Evolutionary conservation across 2,113 vertebrate species (phyloP).

Genomic region (Cyanocitta stelleri): DNA sequence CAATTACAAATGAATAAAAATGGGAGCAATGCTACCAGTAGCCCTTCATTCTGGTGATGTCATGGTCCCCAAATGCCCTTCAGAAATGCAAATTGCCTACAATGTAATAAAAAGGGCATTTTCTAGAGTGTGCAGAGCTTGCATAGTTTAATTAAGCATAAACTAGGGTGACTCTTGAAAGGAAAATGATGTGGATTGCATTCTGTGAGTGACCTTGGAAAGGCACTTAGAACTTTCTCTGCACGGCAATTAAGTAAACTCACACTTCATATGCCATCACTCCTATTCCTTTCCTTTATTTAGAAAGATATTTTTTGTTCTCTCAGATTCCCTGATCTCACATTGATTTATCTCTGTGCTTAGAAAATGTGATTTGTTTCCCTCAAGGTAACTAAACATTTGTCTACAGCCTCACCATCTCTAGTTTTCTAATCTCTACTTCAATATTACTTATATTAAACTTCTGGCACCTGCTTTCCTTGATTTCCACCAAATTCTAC

Average conservation of each 20-base stretch:
- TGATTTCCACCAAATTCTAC: not conserved
- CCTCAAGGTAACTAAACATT: not conserved
- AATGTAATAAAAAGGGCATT: conserved; percentile 57
- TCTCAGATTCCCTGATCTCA: not conserved
- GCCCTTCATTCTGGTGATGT: conserved; percentile 34
- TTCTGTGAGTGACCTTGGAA: conserved; percentile 52
- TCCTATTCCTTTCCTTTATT: conserved; percentile 7
- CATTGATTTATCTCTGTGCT: not conserved
- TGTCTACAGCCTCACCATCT: not conserved
- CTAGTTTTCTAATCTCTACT: not conserved
- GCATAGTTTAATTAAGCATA: conserved; percentile 65
- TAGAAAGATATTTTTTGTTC: conserved; percentile 28
- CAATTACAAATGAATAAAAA: conserved; percentile 39
- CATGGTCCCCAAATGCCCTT: conserved; percentile 51
- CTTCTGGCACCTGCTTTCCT: not conserved
- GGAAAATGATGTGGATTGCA: conserved; percentile 42
- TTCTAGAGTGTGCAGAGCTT: conserved; percentile 63
- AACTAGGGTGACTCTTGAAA: conserved; percentile 53
- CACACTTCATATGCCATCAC: not conserved
- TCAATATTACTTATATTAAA: conserved; percentile 1
- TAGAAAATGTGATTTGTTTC: conserved; percentile 16
- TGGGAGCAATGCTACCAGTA: conserved; percentile 10
- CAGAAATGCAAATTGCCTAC: conserved; percentile 42
- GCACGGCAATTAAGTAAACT: conserved; percentile 1
- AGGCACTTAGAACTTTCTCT: not conserved